Evolutionary conservation across 2,797 vertebrate genomes (phyloP), one percentile per base, ranked within the genome.

Genomic region (Hemibagrus guttatus): DNA sequence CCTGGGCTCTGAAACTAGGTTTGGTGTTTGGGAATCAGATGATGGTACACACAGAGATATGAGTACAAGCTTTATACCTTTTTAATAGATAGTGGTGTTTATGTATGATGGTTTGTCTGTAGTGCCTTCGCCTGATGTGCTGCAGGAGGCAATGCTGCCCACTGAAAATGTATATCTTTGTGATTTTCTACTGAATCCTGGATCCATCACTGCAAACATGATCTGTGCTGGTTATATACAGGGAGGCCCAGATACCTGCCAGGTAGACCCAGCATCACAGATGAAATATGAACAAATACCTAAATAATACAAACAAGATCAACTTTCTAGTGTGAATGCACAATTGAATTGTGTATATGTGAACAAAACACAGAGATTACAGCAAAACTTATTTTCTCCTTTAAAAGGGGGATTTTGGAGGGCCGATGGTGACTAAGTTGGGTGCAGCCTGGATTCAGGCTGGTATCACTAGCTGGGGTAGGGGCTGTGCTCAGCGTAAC

Each of bases 361-460:
- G 7, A 12, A 21, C 26, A 56, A 31, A 83, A 66, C n/a, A 89
- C 17, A 14, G 16, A 56, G 26, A 28, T 21, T 49, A 21, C 21
- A 14, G 52, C 39, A n/a, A 31, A 76, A 21, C 1, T 21, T 19
- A 8, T 54, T 39, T 59, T 84, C 28, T 72, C 6, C 46, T 42
- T 28, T 59, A 1, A 74, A 84, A 84, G 83, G 68, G 31, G 0
- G 83, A 84, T 11, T 46, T 42, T 61, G 83, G 83, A 11, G 83
- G 83, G 31, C 83, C 83, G 1, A n/a, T 84, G 83, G 35, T 84
- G 68, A 61, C 26, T 9, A 84, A 84, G 31, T 21, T 61, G 14
- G 87, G 86, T 0, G 81, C 91, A 58, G 86, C 82, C 35, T 95
- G 94, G 94, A 91, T 94, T 87, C 91, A 90, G 90, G 88, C 90